Conservation (phyloP, 2,888 invertebrate species). For the Trachelus stipa region DNA sequence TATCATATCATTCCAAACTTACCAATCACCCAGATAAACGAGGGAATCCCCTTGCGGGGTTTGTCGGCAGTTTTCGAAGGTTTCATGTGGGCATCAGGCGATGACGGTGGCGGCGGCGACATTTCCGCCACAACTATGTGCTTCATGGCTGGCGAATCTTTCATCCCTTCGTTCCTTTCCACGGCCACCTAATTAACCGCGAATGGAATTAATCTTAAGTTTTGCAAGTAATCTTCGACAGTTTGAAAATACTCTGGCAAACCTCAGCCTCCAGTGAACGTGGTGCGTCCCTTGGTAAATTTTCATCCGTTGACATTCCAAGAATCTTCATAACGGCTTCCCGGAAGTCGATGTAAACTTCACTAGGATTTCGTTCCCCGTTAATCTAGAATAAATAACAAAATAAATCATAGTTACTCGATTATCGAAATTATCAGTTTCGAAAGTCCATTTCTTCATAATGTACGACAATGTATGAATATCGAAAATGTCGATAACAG, state of each 20-base stretch:
- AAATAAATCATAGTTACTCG: not conserved
- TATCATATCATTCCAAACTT: conserved; percentile 26
- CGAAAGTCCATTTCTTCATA: not conserved
- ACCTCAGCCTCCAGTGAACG: conserved; percentile 58
- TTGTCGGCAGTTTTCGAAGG: conserved; percentile 53
- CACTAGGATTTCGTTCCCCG: conserved; percentile 87
- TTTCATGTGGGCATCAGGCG: conserved; percentile 37
- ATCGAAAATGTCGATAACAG: too few relatives aligned
- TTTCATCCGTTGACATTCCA: conserved; percentile 64
- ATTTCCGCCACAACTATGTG: conserved; percentile 34
- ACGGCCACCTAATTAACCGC: conserved; percentile 52
- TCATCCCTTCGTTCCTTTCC: conserved; percentile 42
- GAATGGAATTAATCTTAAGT: not conserved
- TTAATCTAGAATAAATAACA: conserved; percentile 74
- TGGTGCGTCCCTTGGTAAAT: conserved; percentile 24
- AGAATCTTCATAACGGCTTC: conserved; percentile 82
- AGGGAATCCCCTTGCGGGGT: conserved; percentile 61
- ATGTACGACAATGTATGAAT: not conserved
- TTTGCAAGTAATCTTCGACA: not conserved
- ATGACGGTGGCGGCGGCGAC: conserved; percentile 36
- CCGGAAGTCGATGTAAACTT: conserved; percentile 89
- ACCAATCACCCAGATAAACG: conserved; percentile 69
- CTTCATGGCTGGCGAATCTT: conserved; percentile 34
- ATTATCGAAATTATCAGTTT: not conserved
- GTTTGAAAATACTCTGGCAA: conserved; percentile 24